A percentile compares a stretch with the other conserved stretches of the same genome.
These are phyloP conservation scores for Ascaphus truei DNA, from an alignment of 2,113 vertebrate genomes.

Conservation along the genomic window DNA sequence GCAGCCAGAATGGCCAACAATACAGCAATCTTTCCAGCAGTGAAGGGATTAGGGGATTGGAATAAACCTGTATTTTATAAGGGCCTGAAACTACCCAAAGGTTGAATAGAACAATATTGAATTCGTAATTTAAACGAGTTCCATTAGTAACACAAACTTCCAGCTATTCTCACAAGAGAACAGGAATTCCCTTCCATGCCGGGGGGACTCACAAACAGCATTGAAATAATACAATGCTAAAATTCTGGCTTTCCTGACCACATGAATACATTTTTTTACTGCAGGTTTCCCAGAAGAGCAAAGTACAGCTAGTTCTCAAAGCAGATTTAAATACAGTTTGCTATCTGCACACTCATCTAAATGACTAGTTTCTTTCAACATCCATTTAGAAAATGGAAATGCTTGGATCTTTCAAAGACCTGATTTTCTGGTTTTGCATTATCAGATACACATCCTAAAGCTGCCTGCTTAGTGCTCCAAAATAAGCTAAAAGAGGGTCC, in stretches of 20 bases:
- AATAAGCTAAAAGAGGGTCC: too few relatives aligned
- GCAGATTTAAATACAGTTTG: neutral
- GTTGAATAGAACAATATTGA: neutral
- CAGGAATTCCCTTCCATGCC: neutral
- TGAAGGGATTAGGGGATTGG: neutral
- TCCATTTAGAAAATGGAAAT: slow-evolving; percentile 8
- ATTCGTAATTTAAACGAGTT: neutral
- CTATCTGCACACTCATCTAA: neutral
- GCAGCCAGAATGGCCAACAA: too few relatives aligned
- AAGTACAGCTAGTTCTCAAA: neutral
- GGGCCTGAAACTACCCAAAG: neutral
- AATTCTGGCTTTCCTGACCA: neutral
- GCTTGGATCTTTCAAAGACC: neutral
- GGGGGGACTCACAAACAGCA: neutral
- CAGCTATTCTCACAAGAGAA: neutral
- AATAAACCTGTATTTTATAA: neutral
- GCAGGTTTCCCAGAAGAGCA: neutral
- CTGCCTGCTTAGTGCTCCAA: neutral
- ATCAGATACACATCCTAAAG: neutral
- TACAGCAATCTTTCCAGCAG: too few relatives aligned
- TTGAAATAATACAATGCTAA: neutral
- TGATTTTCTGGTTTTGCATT: neutral
- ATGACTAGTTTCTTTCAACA: neutral
- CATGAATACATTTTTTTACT: neutral
- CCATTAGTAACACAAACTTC: neutral